These are phyloP conservation scores for Bolinopsis microptera DNA, from an alignment of 37 sponge, comb jelly and placozoan species.

Conservation along the genomic window DNA sequence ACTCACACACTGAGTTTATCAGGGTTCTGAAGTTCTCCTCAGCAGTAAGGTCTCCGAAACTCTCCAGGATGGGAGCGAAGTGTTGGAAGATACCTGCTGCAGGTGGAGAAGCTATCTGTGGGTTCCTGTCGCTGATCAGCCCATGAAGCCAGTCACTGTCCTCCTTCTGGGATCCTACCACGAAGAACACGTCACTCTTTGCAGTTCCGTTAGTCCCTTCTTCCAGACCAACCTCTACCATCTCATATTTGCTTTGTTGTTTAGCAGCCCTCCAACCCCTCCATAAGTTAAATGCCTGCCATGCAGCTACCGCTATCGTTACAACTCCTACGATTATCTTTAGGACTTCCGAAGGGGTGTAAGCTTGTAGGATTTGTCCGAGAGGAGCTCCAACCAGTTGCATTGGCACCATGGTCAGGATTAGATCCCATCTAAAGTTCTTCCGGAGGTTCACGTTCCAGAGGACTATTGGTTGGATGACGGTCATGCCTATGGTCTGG, in stretches of 20 bases:
- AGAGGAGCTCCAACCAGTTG: constrained; percentile 38
- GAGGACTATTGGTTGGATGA: constrained; percentile 42
- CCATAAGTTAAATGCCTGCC: constrained; percentile 48
- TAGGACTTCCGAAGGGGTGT: constrained; percentile 42
- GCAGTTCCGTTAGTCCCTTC: neutral
- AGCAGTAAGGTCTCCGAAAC: neutral
- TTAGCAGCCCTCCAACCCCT: neutral
- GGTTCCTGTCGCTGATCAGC: neutral
- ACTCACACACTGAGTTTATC: neutral
- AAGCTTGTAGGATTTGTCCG: constrained; percentile 39
- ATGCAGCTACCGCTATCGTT: constrained; percentile 19
- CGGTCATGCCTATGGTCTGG: constrained; percentile 27
- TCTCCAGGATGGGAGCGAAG: neutral
- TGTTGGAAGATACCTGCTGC: neutral
- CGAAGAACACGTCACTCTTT: neutral
- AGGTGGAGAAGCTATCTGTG: neutral
- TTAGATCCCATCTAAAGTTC: constrained; percentile 25
- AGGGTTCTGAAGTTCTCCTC: neutral
- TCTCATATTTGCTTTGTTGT: neutral
- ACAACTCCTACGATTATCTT: constrained; percentile 63
- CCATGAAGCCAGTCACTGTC: neutral
- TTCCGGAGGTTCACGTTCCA: neutral
- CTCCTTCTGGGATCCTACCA: neutral
- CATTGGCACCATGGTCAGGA: constrained; percentile 52
- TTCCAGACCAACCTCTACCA: neutral